Evolutionary conservation across 2,888 invertebrate genomes (phyloP).

Genomic region (Omphaloscelis lunosa): DNA sequence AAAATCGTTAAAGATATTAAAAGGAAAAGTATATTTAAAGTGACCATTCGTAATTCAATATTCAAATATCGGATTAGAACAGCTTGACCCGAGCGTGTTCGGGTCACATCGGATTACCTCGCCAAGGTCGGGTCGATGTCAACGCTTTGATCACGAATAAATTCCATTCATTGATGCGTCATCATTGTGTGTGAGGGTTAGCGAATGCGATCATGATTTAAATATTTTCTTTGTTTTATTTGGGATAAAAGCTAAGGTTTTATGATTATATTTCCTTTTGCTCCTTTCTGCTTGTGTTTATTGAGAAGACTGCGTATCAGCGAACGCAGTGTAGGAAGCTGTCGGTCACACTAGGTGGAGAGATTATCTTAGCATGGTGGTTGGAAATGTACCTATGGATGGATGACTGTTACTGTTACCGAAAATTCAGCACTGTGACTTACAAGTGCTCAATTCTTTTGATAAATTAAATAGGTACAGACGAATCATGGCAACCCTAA

Average conservation of each 20-base stretch:
- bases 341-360: background rate
- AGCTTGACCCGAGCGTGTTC: constrained; percentile 71
- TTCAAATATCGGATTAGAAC: constrained; percentile 68
- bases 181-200: constrained; percentile 63
- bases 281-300: background rate
- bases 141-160: constrained; percentile 72
- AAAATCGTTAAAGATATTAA: constrained; percentile 22
- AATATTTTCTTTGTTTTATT: constrained; percentile 19
- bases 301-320: background rate
- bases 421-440: too few species aligned
- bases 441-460: too few species aligned
- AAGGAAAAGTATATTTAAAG: constrained; percentile 54
- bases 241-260: background rate
- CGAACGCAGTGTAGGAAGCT: too few species aligned
- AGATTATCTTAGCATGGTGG: background rate
- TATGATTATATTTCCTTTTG: background rate
- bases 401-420: too few species aligned
- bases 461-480: background rate
- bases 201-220: constrained; percentile 16
- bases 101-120: constrained; percentile 72
- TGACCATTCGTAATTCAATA: constrained; percentile 65
- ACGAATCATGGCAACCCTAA: constrained; percentile 47
- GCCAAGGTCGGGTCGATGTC: constrained; percentile 76
- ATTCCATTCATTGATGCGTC: constrained; percentile 73
- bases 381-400: too few species aligned